Conservation (phyloP, 2,888 invertebrate genomes). For the Ceramica pisi region DNA sequence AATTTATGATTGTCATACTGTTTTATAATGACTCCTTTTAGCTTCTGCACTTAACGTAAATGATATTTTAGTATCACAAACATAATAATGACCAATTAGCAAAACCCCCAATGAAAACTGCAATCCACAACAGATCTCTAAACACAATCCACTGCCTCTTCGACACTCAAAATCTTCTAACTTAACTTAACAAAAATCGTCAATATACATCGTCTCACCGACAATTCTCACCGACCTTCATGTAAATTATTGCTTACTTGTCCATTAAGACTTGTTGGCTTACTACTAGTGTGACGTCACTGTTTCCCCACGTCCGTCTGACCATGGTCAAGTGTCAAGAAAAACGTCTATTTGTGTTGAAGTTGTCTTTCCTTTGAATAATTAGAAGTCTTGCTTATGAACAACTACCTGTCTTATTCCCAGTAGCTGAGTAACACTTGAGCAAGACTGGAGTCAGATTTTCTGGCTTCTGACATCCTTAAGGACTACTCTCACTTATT, state of each 20-base stretch:
- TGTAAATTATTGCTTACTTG: slow-evolving; percentile 28
- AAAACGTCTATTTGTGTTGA: slow-evolving; percentile 27
- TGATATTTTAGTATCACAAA: background rate
- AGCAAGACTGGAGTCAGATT: no score
- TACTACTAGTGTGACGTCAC: slow-evolving; percentile 47
- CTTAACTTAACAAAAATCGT: background rate
- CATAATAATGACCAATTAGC: background rate
- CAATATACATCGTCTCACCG: background rate
- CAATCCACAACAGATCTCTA: background rate
- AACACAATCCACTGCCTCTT: background rate
- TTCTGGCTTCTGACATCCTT: no score
- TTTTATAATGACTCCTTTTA: background rate
- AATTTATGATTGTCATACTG: background rate
- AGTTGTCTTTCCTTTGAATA: slow-evolving; percentile 39
- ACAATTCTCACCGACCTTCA: slow-evolving; percentile 38
- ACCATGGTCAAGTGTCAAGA: slow-evolving; percentile 44
- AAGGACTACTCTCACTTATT: no score
- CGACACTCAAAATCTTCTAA: no score
- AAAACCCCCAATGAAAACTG: background rate
- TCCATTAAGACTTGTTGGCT: slow-evolving; percentile 26
- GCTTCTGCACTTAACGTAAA: background rate
- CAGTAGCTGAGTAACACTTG: background rate
- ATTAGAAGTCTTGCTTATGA: background rate
- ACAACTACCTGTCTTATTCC: background rate
- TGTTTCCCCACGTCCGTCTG: slow-evolving; percentile 44